Conservation (phyloP, 1,140 invertebrate genomes). For the Amyelois transitella region DNA sequence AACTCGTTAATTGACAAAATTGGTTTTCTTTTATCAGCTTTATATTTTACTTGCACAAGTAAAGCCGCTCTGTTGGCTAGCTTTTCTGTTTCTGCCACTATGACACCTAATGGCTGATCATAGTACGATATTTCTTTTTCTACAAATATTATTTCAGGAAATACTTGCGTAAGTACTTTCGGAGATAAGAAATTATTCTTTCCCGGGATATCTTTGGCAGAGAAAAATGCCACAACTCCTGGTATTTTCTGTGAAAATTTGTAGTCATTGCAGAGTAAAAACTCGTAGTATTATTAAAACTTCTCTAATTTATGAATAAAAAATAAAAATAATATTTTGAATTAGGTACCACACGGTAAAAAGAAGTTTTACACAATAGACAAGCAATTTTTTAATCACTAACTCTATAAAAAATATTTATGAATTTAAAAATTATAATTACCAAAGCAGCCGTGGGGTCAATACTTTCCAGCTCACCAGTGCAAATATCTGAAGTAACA, state of each 20-base stretch:
- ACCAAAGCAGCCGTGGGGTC: slow-evolving; percentile 79
- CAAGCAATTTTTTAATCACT: too few species aligned
- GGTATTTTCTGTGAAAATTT: slow-evolving; percentile 75
- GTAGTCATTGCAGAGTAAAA: background rate
- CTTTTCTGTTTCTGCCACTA: slow-evolving; percentile 79
- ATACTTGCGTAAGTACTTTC: slow-evolving; percentile 73
- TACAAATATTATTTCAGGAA: slow-evolving; percentile 76
- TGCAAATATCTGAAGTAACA: slow-evolving; percentile 75
- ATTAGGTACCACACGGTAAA: too few species aligned
- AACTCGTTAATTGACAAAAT: slow-evolving; percentile 78
- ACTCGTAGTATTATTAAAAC: too few species aligned
- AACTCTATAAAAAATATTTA: too few species aligned
- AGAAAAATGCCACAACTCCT: slow-evolving; percentile 83
- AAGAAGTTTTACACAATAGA: too few species aligned
- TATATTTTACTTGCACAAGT: slow-evolving; percentile 81
- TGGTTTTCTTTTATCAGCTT: slow-evolving; percentile 33
- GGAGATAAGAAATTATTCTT: slow-evolving; percentile 74
- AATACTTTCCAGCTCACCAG: slow-evolving; percentile 75
- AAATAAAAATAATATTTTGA: too few species aligned
- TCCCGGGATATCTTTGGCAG: slow-evolving; percentile 85
- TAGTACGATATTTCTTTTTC: slow-evolving; percentile 76
- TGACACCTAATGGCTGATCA: slow-evolving; percentile 83
- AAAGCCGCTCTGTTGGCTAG: slow-evolving; percentile 79
- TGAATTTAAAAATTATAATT: too few species aligned
- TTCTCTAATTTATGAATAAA: too few species aligned